Evolutionary conservation across 2,113 vertebrate genomes (phyloP).

Genomic region (Corythaeola cristata): DNA sequence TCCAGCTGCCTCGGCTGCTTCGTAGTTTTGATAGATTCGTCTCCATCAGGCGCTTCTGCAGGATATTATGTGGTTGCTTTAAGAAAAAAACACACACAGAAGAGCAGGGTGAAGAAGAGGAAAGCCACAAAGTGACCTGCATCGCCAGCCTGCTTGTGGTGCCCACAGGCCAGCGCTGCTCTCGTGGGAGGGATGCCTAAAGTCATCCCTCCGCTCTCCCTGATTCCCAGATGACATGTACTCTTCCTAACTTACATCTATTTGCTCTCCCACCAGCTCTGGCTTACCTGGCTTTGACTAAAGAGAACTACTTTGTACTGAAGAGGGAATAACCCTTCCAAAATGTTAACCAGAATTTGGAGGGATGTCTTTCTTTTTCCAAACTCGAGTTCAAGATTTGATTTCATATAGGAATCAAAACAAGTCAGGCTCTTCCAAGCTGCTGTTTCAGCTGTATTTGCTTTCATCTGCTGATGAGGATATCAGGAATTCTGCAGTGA

Average conservation of each 20-base stretch:
- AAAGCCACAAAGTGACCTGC: background rate
- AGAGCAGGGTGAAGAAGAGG: background rate
- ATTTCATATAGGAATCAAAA: background rate
- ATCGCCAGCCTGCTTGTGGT: background rate
- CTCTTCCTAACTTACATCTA: background rate
- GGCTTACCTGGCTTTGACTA: background rate
- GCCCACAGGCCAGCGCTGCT: fast-evolving
- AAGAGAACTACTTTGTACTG: background rate
- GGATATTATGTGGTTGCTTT: constrained; percentile 89
- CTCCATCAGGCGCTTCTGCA: constrained; percentile 88
- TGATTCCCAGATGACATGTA: background rate
- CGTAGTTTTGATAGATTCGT: constrained; percentile 81
- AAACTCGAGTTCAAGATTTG: background rate
- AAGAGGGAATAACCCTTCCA: background rate
- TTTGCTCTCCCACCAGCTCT: background rate
- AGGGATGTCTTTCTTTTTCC: background rate
- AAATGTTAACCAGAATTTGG: background rate
- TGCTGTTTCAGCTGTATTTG: background rate
- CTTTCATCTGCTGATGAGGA: background rate
- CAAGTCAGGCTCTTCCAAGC: background rate
- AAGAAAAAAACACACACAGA: background rate
- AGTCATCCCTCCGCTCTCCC: background rate
- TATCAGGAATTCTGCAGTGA: background rate
- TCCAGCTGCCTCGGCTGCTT: constrained; percentile 70
- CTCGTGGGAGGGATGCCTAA: fast-evolving